Conservation (phyloP, 1,140 invertebrate genomes). For the Pinna nobilis region DNA sequence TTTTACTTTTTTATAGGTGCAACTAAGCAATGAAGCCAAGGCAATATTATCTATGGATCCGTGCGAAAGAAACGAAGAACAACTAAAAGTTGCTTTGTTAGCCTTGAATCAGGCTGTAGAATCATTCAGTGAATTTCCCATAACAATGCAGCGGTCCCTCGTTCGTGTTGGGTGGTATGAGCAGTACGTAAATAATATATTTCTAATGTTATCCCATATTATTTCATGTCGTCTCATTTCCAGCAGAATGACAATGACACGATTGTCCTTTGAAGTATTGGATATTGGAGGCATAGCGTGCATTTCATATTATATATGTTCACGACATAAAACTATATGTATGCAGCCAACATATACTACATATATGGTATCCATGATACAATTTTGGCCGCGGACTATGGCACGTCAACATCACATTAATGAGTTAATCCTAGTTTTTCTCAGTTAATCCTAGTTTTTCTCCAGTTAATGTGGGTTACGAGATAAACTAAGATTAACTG, state of each 20-base stretch:
- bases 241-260: not conserved
- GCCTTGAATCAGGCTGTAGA: constrained; percentile 66
- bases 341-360: too few relatives aligned
- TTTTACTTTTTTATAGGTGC: constrained; percentile 49
- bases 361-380: too few relatives aligned
- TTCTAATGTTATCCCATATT: not conserved
- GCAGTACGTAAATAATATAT: constrained; percentile 57
- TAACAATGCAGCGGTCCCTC: constrained; percentile 68
- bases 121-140: constrained; percentile 70
- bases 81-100: constrained; percentile 63
- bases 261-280: not conserved
- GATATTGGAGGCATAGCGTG: not conserved
- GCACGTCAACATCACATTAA: too few relatives aligned
- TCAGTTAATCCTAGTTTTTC: too few relatives aligned
- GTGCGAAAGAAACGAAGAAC: constrained; percentile 59
- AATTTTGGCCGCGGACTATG: too few relatives aligned
- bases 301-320: not conserved
- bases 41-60: constrained; percentile 65
- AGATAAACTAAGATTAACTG: too few relatives aligned
- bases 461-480: too few relatives aligned
- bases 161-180: constrained; percentile 71
- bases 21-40: constrained; percentile 67
- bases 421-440: too few relatives aligned
- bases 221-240: not conserved
- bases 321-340: not conserved